Evolutionary conservation across 1,140 invertebrate genomes (phyloP), one percentile per base, ranked within the genome.

Genomic region (Drosophila chauvacae): DNA sequence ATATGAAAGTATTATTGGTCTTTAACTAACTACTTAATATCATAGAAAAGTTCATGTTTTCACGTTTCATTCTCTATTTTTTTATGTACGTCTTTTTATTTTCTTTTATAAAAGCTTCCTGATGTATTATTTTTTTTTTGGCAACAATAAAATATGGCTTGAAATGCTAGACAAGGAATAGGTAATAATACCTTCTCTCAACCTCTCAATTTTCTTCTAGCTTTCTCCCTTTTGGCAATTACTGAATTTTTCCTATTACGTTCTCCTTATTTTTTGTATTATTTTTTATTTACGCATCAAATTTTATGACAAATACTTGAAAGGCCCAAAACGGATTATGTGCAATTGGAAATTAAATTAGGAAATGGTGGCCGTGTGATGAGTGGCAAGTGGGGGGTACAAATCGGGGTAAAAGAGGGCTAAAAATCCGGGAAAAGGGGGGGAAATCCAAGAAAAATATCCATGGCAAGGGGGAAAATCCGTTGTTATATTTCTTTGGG

Each of bases 261-360:
- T 53, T 61, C 39, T 33, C 10, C 13, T 48, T 51, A 51, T 30
- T 33, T n/a, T 51, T 51, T 48, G 39, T 64, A 59, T 62, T 80
- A 53, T 83, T 62, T 82, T 59, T 81, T 81, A 82, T 87, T 80
- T 88, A 84, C 85, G 80, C 84, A 88, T 84, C 84, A 88, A 88
- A 81, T 83, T 87, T 88, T 81, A 88, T 77, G 83, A 83, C 83
- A 88, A 87, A 83, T 83, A 66, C 79, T 77, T 51, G 84, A 74
- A 74, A 51, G 61, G 57, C 62, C 61, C 50, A 65, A 88, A 88
- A 84, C 80, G 84, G 84, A 88, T 88, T 88, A 88, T 84, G 84
- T 88, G 77, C 84, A 88, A 88, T 88, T 88, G 84, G 84, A 88
- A 88, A 88, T 88, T 80, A 88, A 88, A 80, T 87, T 87, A 88